Percentiles rank a stretch among this genome's conserved stretches.
Conservation (phyloP, 2,888 invertebrate species). For the Heliconius erato region DNA sequence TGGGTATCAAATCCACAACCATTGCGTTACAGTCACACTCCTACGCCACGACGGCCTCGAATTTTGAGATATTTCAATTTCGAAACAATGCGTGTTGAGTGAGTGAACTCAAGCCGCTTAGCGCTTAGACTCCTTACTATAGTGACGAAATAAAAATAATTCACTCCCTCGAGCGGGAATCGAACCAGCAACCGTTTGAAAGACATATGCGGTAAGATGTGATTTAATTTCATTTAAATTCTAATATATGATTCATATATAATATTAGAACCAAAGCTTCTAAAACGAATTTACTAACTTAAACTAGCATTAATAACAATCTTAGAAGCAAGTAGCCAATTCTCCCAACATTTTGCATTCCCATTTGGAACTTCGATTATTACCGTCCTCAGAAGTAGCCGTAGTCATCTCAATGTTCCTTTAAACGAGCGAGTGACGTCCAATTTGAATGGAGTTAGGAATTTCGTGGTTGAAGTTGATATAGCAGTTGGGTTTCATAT, state of each 20-base stretch:
- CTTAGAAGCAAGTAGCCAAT: conserved; percentile 2
- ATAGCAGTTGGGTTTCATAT: background rate
- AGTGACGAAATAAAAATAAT: too few relatives aligned
- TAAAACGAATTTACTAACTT: conserved; percentile 1
- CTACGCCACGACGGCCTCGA: too few relatives aligned
- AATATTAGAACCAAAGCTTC: background rate
- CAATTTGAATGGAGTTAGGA: conserved; percentile 15
- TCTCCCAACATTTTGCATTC: conserved; percentile 11
- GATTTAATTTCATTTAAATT: background rate
- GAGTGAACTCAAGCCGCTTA: background rate
- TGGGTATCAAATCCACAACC: background rate
- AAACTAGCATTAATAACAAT: background rate
- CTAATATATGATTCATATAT: background rate
- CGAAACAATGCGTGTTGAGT: background rate
- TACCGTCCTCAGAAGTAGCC: conserved; percentile 1
- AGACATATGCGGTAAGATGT: background rate
- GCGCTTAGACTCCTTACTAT: background rate
- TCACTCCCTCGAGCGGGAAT: background rate
- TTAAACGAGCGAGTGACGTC: conserved; percentile 26
- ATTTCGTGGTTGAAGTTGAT: conserved; percentile 7
- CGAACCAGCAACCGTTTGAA: background rate
- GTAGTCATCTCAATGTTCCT: conserved; percentile 3
- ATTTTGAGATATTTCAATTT: background rate
- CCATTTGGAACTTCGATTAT: conserved; percentile 13
- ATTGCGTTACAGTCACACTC: too few relatives aligned